Evolutionary conservation across 2,797 vertebrate genomes (phyloP), one percentile per base, ranked within the genome.

Genomic region (Salarias fasciatus): DNA sequence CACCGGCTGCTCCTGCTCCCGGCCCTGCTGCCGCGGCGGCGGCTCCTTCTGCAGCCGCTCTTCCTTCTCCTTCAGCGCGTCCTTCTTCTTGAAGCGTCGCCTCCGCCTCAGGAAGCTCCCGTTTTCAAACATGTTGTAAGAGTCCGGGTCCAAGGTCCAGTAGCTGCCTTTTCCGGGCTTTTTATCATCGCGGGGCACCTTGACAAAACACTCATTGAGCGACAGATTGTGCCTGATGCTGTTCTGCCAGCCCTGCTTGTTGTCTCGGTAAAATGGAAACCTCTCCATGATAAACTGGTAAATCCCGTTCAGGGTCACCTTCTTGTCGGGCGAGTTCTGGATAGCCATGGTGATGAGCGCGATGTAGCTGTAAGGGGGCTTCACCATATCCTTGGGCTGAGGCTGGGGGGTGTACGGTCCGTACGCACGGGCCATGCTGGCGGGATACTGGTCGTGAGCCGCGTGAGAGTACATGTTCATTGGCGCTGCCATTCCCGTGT

Each of bases 241-340:
- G 75, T 96, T 97, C 89, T 96, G 95, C 96, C 96, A 96, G 75
- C 95, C 95, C 79, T 96, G 95, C 81, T 97, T 96, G 82, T 97
- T 97, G 91, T 97, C 96, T 58, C 95, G 88, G 86, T 97, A 97
- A 86, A 97, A 97, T 2, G 96, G 96, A 88, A 98, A 98, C 69
- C 96, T 92, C 53, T 98, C 96, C 96, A 98, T 98, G 75, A 97
- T 97, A 76, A 97, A 98, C 90, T 97, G 96, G 86, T 98, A 98
- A 92, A 98, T 98, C 90, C 96, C 96, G 58, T 98, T 98, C 38
- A 98, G 94, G 67, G 96, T 98, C 84, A 98, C 95, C 90, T 95
- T 96, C 89, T 98, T 98, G 91, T 97, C 96, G 0, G 96, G 93
- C 0, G 96, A 96, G 80, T 97, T 96, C 74, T 97, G 95, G 81